Percentiles rank a stretch among this genome's conserved stretches.
phyloP scores from a whole-genome alignment of 92 coral and sea anemone genomes.

The Bergia puertoricense region DNA sequence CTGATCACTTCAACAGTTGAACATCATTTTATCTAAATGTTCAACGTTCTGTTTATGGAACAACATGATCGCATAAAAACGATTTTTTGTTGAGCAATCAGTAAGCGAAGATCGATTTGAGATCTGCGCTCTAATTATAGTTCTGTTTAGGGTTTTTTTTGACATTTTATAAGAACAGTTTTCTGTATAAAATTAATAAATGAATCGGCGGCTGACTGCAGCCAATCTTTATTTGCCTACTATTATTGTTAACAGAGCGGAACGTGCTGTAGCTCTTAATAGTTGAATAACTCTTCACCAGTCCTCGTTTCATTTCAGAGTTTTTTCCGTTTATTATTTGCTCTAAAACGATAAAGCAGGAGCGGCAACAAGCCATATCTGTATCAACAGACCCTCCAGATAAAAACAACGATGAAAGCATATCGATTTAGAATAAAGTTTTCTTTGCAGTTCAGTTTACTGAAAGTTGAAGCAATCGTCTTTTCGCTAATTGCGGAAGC shows the following conservation, averaged over 20 bases:
- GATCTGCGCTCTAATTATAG: too few relatives aligned
- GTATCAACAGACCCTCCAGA: background rate
- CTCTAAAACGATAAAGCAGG: background rate
- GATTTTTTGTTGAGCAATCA: background rate
- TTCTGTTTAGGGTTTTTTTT: background rate
- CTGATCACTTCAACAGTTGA: background rate
- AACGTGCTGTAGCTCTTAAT: background rate
- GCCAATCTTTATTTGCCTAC: background rate
- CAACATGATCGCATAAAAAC: background rate
- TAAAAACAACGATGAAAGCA: background rate
- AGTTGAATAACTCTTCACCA: background rate
- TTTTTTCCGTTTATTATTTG: background rate
- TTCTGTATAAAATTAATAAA: too few relatives aligned
- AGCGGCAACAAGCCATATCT: background rate
- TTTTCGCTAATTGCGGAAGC: constrained; percentile 6
- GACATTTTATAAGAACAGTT: background rate
- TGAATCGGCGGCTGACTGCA: background rate
- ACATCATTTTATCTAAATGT: background rate
- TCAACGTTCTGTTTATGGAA: background rate
- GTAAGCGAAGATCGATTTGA: background rate
- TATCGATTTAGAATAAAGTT: background rate
- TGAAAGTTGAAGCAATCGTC: background rate
- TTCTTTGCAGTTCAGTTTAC: background rate
- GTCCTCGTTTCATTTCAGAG: background rate
- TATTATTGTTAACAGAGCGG: too few relatives aligned